phyloP scores from a whole-genome alignment of 2,797 vertebrate genomes.

The Poecilia picta region DNA sequence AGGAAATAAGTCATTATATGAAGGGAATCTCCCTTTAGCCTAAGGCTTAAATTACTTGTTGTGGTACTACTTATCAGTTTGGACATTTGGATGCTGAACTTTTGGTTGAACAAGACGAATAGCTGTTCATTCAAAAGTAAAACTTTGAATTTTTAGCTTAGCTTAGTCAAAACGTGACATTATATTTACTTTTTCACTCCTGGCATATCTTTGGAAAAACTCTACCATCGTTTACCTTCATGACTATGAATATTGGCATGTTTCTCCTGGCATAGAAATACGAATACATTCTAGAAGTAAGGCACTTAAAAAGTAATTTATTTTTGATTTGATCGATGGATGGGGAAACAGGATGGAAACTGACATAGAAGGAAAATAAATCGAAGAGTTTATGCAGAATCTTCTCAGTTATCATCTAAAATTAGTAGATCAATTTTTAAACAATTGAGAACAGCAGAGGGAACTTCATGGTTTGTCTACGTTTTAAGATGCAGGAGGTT shows the following conservation, averaged over 20 bases:
- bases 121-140: neutral
- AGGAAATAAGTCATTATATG: conserved; percentile 8
- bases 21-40: conserved; percentile 8
- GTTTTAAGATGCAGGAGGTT: conserved; percentile 17
- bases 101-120: neutral
- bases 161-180: neutral
- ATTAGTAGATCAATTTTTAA: conserved; percentile 17
- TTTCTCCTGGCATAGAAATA: conserved; percentile 10
- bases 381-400: neutral
- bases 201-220: neutral
- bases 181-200: neutral
- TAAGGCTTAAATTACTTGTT: neutral
- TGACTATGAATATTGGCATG: neutral
- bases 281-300: conserved; percentile 5
- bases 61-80: neutral
- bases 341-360: neutral
- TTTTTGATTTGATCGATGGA: conserved; percentile 1
- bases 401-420: neutral
- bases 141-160: neutral
- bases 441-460: conserved; percentile 9
- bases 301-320: conserved; percentile 15
- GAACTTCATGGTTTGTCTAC: neutral
- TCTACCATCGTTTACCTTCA: neutral
- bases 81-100: conserved; percentile 5
- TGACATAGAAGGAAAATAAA: conserved; percentile 1